Conservation (phyloP, 2,113 vertebrate genomes). For the Patagioenas fasciata region DNA sequence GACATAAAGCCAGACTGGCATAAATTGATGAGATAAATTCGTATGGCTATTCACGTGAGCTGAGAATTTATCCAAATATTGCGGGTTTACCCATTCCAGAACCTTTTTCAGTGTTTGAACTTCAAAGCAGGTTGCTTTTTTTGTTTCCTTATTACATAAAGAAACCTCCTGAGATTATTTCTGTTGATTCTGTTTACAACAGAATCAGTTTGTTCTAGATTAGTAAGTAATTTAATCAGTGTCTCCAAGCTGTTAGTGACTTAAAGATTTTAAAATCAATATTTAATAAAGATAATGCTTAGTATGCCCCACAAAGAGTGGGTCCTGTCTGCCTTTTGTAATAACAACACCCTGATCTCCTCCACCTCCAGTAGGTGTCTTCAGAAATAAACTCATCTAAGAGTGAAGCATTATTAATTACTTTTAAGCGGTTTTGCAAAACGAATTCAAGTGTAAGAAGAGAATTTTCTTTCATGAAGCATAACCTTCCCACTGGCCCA, state of each 20-base stretch:
- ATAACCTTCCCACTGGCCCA: neutral
- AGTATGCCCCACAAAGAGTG: conserved; percentile 56
- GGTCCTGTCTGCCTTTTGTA: conserved; percentile 12
- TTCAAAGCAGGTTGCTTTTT: neutral
- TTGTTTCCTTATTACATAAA: conserved; percentile 10
- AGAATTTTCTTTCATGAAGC: conserved; percentile 13
- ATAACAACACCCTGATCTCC: neutral
- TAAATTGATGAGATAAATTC: conserved; percentile 34
- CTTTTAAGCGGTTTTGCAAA: conserved; percentile 25
- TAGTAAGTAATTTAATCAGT: conserved; percentile 76
- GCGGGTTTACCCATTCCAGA: neutral
- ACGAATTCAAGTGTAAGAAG: neutral
- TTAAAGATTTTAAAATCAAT: conserved; percentile 80
- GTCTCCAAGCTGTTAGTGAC: conserved; percentile 63
- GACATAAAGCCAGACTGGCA: neutral
- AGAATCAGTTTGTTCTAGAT: conserved; percentile 68
- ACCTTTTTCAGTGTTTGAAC: neutral
- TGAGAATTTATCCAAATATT: neutral
- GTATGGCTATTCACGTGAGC: neutral
- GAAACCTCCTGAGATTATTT: conserved; percentile 36
- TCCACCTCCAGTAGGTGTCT: neutral
- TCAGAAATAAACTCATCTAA: conserved; percentile 11
- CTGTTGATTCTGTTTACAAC: conserved; percentile 66
- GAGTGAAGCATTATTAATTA: neutral
- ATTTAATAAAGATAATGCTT: conserved; percentile 81